Conservation (phyloP, 2,113 vertebrate species). For the Vireo altiloquus region DNA sequence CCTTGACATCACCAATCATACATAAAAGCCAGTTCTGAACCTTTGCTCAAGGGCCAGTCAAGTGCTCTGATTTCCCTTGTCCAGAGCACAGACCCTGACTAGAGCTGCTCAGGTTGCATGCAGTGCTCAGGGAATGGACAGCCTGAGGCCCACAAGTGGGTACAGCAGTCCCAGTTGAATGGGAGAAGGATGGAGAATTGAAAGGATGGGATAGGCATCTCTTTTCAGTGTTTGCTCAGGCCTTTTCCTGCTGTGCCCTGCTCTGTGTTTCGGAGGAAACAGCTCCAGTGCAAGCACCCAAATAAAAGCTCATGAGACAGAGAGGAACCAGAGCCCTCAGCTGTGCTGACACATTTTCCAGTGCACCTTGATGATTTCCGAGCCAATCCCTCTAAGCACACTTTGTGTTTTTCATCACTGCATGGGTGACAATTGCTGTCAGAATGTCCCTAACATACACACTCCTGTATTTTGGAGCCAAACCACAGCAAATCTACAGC, state of each 20-base stretch:
- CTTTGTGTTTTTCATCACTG: not conserved
- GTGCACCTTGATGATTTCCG: not conserved
- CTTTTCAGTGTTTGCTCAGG: not conserved
- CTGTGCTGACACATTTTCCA: not conserved
- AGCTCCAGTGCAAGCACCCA: not conserved
- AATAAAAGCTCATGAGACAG: not conserved
- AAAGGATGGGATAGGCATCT: fast-evolving
- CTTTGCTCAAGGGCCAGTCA: not conserved
- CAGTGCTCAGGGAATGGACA: fast-evolving
- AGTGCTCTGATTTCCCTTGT: not conserved
- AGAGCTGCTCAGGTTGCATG: not conserved
- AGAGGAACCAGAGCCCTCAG: not conserved
- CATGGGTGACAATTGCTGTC: not conserved
- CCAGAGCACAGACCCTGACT: not conserved
- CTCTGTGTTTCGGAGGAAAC: fast-evolving
- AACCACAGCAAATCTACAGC: not conserved
- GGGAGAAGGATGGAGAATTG: not conserved
- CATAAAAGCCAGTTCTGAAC: not conserved
- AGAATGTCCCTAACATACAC: not conserved
- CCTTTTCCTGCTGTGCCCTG: not conserved
- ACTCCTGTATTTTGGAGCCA: not conserved
- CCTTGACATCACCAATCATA: fast-evolving
- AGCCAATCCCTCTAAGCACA: not conserved
- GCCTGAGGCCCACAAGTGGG: not conserved
- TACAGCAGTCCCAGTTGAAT: not conserved